These are phyloP conservation scores for Acestrorhynchus altus DNA, from an alignment of 2,797 vertebrate genomes.

Conservation along the genomic window DNA sequence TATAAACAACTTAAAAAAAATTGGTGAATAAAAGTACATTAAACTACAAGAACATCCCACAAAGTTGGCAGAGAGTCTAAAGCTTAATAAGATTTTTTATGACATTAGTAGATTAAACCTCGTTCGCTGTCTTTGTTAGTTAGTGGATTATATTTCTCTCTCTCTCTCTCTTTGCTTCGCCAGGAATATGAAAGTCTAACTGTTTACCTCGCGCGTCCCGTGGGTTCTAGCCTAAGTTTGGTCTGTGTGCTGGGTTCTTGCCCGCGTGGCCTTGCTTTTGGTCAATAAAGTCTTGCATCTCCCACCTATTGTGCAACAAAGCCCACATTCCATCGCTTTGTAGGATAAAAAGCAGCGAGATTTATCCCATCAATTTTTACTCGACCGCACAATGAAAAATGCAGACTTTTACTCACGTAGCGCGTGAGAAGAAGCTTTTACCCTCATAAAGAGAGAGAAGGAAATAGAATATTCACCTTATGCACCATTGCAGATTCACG, in stretches of 20 bases:
- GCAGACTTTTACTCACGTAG: constrained; percentile 38
- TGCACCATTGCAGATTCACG: constrained; percentile 58
- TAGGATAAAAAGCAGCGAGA: constrained; percentile 20
- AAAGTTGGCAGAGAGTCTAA: too few relatives aligned
- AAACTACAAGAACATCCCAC: too few relatives aligned
- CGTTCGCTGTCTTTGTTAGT: too few relatives aligned
- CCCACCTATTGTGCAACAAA: neutral
- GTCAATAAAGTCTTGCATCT: neutral
- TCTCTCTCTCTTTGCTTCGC: neutral
- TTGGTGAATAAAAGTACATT: too few relatives aligned
- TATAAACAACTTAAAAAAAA: too few relatives aligned
- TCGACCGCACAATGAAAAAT: constrained; percentile 34
- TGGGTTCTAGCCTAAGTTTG: neutral
- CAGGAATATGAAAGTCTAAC: neutral
- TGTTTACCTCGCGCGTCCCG: neutral
- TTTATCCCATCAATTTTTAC: constrained; percentile 30
- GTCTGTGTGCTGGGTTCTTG: neutral
- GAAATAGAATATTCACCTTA: constrained; percentile 25
- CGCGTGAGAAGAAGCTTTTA: neutral
- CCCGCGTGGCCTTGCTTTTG: neutral
- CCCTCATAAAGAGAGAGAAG: neutral
- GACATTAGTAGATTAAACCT: too few relatives aligned
- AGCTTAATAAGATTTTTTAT: too few relatives aligned
- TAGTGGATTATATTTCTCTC: neutral
- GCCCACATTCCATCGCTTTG: neutral